phyloP scores from a whole-genome alignment of 2,797 vertebrate species.

The Balearica regulorum region DNA sequence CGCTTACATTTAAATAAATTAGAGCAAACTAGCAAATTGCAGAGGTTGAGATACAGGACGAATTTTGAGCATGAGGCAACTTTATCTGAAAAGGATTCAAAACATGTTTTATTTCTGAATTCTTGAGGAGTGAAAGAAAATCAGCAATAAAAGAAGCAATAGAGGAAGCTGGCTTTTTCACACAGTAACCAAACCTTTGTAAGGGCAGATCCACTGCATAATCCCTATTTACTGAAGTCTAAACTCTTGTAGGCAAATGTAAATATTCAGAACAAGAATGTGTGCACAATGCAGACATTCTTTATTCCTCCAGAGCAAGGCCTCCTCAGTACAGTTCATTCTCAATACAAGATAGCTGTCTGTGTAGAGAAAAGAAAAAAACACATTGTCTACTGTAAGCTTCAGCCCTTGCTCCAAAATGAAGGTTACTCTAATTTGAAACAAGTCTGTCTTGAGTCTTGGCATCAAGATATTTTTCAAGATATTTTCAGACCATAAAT shows the following conservation, averaged over 20 bases:
- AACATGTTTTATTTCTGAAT: neutral
- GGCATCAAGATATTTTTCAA: neutral
- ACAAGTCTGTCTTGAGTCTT: neutral
- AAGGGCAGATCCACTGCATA: constrained; percentile 1
- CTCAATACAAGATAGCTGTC: neutral
- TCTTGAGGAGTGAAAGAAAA: constrained; percentile 22
- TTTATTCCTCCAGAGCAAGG: constrained; percentile 19
- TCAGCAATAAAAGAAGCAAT: neutral
- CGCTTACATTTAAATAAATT: constrained; percentile 2
- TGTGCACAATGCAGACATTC: constrained; percentile 11
- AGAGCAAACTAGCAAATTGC: neutral
- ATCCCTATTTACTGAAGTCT: constrained; percentile 45
- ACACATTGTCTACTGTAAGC: neutral
- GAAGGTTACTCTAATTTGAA: neutral
- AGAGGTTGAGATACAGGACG: neutral
- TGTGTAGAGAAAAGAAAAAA: neutral
- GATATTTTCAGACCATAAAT: constrained; percentile 15
- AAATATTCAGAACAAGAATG: constrained; percentile 57
- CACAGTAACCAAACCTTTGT: constrained; percentile 26
- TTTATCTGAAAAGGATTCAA: neutral
- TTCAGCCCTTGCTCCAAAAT: neutral
- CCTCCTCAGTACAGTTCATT: neutral
- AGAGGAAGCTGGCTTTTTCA: constrained; percentile 11
- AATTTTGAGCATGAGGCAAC: neutral
- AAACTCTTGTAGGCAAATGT: constrained; percentile 43